Conservation (phyloP, 2,113 vertebrate genomes). For the Paratilapia polleni region DNA sequence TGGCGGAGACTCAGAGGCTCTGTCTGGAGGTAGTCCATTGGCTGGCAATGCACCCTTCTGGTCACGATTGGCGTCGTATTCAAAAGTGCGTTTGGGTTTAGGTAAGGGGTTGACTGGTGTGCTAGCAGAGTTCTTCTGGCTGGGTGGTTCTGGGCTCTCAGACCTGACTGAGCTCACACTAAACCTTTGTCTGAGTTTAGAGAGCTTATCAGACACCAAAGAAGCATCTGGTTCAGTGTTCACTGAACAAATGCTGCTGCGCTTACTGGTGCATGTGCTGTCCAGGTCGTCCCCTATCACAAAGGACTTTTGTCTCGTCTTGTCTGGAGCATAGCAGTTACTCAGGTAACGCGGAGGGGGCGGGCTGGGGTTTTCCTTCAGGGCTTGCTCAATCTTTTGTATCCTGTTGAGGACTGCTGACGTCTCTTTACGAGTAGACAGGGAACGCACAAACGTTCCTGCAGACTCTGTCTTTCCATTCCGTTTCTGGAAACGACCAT, state of each 20-base stretch:
- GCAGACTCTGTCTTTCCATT: conserved; percentile 82
- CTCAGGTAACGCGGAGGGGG: conserved; percentile 92
- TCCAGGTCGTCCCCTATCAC: conserved; percentile 82
- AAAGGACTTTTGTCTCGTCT: conserved; percentile 85
- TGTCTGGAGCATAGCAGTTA: conserved; percentile 93
- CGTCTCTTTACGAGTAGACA: conserved; percentile 86
- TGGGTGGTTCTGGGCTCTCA: conserved; percentile 77
- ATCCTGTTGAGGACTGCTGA: conserved; percentile 96
- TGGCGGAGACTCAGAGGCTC: conserved; percentile 85
- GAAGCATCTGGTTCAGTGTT: conserved; percentile 83
- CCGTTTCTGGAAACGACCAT: conserved; percentile 89
- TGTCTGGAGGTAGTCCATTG: conserved; percentile 91
- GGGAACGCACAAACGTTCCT: conserved; percentile 82
- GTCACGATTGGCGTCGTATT: conserved; percentile 93
- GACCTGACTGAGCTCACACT: conserved; percentile 76
- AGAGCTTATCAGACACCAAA: conserved; percentile 83
- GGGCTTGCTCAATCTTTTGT: conserved; percentile 95
- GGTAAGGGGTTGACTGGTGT: conserved; percentile 92
- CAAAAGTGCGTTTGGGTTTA: conserved; percentile 98
- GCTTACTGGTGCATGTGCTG: conserved; percentile 80
- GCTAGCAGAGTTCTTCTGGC: conserved; percentile 75
- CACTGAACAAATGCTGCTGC: conserved; percentile 80
- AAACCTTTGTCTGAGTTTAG: conserved; percentile 82
- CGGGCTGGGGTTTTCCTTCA: conserved; percentile 92
- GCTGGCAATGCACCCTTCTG: conserved; percentile 83